Conservation (phyloP, 2,797 vertebrate genomes). For the Otolemur crassicaudatus region DNA sequence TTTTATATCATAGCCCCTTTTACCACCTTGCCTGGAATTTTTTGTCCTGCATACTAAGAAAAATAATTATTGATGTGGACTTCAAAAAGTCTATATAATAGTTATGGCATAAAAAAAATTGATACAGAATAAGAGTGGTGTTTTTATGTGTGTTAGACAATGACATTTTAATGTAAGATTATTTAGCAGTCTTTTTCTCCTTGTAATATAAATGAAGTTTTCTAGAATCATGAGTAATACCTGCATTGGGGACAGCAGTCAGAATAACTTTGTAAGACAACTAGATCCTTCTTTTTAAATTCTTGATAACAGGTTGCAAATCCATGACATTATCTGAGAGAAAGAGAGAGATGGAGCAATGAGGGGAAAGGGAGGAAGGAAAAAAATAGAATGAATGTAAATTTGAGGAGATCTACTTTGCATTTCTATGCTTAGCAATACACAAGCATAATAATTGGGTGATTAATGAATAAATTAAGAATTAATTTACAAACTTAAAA, state of each 20-base stretch:
- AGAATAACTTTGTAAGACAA: not conserved
- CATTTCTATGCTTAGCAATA: not conserved
- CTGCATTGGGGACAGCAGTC: not conserved
- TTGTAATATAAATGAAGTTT: not conserved
- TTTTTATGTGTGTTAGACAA: not conserved
- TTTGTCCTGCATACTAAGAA: not conserved
- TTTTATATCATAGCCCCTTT: conserved; percentile 31
- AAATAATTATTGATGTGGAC: not conserved
- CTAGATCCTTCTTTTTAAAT: not conserved
- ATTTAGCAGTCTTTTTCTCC: not conserved
- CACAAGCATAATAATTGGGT: not conserved
- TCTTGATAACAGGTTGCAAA: not conserved
- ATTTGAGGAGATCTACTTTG: not conserved
- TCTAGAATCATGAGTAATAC: not conserved
- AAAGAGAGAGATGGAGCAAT: not conserved
- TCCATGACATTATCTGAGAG: not conserved
- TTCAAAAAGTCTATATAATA: not conserved
- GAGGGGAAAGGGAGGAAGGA: not conserved
- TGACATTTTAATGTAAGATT: not conserved
- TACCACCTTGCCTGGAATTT: not conserved
- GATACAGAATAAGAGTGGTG: not conserved
- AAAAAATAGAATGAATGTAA: not conserved
- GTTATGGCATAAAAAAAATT: not conserved
- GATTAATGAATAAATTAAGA: conserved; percentile 30
- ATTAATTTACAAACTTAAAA: conserved; percentile 35